A percentile compares a stretch with the other conserved stretches of the same genome.
These are phyloP conservation scores for Candoia aspera DNA, from an alignment of 2,113 vertebrate genomes.

Conservation along the genomic window DNA sequence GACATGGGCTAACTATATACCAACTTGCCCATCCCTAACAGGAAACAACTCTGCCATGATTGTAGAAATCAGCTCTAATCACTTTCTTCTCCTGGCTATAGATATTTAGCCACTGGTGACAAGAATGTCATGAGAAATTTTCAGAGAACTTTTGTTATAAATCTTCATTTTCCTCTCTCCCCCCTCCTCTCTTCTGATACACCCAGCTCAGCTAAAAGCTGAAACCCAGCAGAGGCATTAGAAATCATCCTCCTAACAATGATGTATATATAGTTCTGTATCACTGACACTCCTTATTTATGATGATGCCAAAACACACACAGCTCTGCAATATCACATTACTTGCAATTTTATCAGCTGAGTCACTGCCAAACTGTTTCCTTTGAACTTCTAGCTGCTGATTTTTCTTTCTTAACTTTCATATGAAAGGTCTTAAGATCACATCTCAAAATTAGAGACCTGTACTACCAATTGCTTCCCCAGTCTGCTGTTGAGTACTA, in stretches of 20 bases:
- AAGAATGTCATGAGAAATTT: neutral
- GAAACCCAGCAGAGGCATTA: neutral
- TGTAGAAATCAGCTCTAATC: neutral
- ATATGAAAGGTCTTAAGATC: neutral
- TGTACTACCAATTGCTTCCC: neutral
- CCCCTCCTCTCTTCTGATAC: neutral
- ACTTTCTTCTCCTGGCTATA: neutral
- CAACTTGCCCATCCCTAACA: neutral
- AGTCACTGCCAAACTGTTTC: neutral
- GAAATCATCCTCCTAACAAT: neutral
- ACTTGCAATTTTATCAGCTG: neutral
- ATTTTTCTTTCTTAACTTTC: neutral
- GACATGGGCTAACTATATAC: neutral
- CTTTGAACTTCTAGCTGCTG: neutral
- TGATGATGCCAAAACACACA: neutral
- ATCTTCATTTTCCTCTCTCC: neutral
- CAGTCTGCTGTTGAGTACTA: neutral
- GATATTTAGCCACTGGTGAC: neutral
- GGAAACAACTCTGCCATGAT: neutral
- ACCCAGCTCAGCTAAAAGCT: neutral
- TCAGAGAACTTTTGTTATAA: neutral
- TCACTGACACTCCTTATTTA: neutral
- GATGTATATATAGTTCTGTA: neutral
- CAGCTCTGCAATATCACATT: neutral
- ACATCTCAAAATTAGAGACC: neutral